Conservation (phyloP, 2,888 invertebrate genomes). For the Galerucella nymphaeae region DNA sequence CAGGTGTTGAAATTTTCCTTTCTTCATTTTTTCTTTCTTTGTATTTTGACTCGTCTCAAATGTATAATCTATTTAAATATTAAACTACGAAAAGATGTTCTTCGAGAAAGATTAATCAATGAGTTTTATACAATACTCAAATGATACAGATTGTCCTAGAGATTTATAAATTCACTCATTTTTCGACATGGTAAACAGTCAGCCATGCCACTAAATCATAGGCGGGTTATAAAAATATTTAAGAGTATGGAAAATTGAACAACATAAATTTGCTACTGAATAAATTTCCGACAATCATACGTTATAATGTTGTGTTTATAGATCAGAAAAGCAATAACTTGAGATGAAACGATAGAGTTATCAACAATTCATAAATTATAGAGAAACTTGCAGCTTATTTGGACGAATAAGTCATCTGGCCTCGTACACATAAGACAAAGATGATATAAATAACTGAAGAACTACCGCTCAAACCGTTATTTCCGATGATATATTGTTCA, state of each 20-base stretch:
- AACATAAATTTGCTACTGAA: too few species aligned
- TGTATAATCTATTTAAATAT: constrained; percentile 25
- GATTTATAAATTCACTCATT: too few species aligned
- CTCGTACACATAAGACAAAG: constrained; percentile 9
- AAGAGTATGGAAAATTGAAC: too few species aligned
- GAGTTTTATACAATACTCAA: too few species aligned
- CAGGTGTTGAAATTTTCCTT: constrained; percentile 35
- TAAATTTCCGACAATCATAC: not conserved
- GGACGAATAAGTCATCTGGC: constrained; percentile 7
- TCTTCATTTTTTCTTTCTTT: constrained; percentile 14
- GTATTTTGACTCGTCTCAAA: constrained; percentile 4
- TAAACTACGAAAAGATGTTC: constrained; percentile 10
- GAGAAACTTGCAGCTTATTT: not conserved
- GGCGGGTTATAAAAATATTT: too few species aligned
- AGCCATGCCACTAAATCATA: too few species aligned
- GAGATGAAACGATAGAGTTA: not conserved
- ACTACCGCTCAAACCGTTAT: constrained; percentile 28
- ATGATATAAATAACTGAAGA: constrained; percentile 31
- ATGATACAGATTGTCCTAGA: too few species aligned
- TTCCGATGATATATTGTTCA: constrained; percentile 32
- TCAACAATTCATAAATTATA: not conserved
- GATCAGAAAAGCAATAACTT: not conserved
- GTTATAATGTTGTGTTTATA: not conserved
- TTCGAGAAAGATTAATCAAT: not conserved
- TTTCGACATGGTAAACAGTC: too few species aligned